Evolutionary conservation across 2,888 invertebrate genomes (phyloP).

Genomic region (Melinaea marsaeus): DNA sequence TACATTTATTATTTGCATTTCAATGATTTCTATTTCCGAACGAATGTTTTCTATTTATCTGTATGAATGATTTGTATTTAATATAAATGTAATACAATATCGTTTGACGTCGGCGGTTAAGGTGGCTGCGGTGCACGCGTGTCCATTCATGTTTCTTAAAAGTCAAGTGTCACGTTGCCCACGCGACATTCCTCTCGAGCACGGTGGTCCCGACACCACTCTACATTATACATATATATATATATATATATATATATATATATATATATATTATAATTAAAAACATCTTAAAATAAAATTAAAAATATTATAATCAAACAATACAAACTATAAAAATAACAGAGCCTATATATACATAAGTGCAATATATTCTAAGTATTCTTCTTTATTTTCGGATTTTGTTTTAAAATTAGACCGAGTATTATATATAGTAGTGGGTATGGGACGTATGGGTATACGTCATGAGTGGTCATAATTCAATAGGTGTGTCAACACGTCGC

Average conservation of each 20-base stretch:
- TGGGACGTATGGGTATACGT: not conserved
- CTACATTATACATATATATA: slow-evolving; percentile 25
- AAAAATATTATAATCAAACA: no score
- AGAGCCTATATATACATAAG: no score
- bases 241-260: no score
- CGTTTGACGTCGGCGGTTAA: not conserved
- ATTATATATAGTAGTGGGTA: not conserved
- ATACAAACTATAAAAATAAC: no score
- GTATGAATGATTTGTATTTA: no score
- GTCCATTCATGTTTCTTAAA: slow-evolving; percentile 44
- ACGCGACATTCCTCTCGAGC: slow-evolving; percentile 51
- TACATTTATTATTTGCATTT: not conserved
- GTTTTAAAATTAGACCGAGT: no score
- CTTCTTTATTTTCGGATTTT: no score
- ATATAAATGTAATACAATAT: not conserved
- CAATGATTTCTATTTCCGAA: no score
- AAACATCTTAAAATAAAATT: no score
- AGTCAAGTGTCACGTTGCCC: slow-evolving; percentile 50
- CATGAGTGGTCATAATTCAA: not conserved
- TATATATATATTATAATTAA: no score
- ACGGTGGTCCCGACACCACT: slow-evolving; percentile 45
- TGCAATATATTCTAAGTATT: no score
- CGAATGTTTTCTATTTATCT: no score
- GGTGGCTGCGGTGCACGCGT: slow-evolving; percentile 32
- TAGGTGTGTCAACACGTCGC: not conserved